Conservation (phyloP, 2,888 invertebrate genomes). For the Mythimna vitellina region DNA sequence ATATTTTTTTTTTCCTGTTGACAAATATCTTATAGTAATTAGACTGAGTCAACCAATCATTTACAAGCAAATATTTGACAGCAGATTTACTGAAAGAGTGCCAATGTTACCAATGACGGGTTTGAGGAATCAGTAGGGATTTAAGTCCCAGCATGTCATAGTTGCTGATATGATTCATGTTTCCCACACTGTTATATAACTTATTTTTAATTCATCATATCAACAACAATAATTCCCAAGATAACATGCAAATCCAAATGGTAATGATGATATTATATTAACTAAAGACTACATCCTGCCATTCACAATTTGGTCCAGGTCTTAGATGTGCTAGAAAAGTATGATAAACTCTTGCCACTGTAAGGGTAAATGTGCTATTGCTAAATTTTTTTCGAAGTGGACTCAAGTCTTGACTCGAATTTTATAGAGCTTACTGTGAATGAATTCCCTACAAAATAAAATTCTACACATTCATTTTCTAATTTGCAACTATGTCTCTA, state of each 20-base stretch:
- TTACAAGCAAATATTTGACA: not conserved
- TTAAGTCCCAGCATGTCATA: not conserved
- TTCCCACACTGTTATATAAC: not conserved
- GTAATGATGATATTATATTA: slow-evolving; percentile 8
- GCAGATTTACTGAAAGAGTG: not conserved
- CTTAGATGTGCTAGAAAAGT: not conserved
- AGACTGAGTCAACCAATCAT: slow-evolving; percentile 2
- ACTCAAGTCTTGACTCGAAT: slow-evolving; percentile 1
- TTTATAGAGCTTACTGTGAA: not conserved
- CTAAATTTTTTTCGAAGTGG: not conserved
- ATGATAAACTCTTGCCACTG: not conserved
- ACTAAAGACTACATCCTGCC: not conserved
- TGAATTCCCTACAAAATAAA: not conserved
- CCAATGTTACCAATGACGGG: not conserved
- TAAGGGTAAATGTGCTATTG: not conserved
- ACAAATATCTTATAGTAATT: not conserved
- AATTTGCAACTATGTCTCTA: slow-evolving; percentile 27
- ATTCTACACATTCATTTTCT: slow-evolving; percentile 21
- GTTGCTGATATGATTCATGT: slow-evolving; percentile 3
- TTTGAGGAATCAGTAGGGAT: not conserved
- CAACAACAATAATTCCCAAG: slow-evolving; percentile 11
- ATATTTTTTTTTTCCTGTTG: slow-evolving; percentile 2
- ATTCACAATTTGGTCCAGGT: not conserved
- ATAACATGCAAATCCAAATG: slow-evolving; percentile 24
- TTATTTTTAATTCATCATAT: not conserved